Conservation (phyloP, 2,797 vertebrate genomes). For the Macroramphosus scolopax region DNA sequence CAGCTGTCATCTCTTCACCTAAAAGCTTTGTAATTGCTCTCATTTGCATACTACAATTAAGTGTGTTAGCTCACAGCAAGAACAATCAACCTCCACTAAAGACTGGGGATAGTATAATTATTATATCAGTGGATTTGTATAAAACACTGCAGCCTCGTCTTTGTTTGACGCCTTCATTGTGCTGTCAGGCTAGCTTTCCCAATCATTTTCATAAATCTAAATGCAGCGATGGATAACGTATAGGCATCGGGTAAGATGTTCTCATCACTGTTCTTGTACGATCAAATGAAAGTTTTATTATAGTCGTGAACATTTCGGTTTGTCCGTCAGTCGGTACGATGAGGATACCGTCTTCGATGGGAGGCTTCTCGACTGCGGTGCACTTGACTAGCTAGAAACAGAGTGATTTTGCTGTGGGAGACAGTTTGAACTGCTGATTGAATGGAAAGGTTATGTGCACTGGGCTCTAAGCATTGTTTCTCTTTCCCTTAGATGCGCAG, state of each 20-base stretch:
- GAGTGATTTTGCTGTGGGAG: conserved; percentile 66
- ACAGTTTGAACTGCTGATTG: conserved; percentile 77
- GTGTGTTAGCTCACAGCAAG: conserved; percentile 99
- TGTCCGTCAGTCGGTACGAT: conserved; percentile 17
- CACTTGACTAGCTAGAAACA: conserved; percentile 62
- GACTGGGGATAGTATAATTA: conserved; percentile 80
- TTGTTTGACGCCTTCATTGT: conserved; percentile 60
- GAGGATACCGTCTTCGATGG: conserved; percentile 53
- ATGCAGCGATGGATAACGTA: conserved; percentile 33
- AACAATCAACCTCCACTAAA: conserved; percentile 91
- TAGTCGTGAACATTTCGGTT: conserved; percentile 16
- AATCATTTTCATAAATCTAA: conserved; percentile 46
- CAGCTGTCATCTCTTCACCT: conserved; percentile 99
- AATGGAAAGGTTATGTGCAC: conserved; percentile 80
- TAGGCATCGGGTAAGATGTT: conserved; percentile 31
- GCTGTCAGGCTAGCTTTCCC: conserved; percentile 46
- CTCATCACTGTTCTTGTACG: conserved; percentile 27
- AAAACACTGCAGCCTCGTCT: conserved; percentile 73
- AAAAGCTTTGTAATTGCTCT: conserved; percentile 99
- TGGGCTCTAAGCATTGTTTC: conserved; percentile 73
- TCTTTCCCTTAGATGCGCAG: conserved; percentile 71
- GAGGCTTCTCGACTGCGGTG: conserved; percentile 61
- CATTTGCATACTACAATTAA: conserved; percentile 99
- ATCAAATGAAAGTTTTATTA: conserved; percentile 17
- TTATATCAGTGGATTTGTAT: conserved; percentile 79